Percentiles rank a stretch among this genome's conserved stretches.
These are phyloP conservation scores for Hesperia comma DNA, from an alignment of 2,888 invertebrate genomes.

Conservation along the genomic window DNA sequence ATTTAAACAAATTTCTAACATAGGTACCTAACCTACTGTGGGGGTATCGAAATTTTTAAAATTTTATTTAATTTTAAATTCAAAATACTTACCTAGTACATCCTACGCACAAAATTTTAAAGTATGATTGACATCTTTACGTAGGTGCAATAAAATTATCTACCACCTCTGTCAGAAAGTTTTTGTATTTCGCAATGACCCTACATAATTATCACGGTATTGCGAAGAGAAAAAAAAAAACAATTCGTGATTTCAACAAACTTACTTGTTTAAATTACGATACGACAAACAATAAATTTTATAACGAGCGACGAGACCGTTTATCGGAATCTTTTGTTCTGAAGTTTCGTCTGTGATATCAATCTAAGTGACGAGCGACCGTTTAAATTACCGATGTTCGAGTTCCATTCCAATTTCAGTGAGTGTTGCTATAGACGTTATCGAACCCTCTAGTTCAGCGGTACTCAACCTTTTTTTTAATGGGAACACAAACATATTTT, in stretches of 20 bases:
- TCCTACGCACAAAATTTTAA: too few species aligned
- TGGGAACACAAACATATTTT: too few species aligned
- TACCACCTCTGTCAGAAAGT: too few species aligned
- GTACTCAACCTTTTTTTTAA: too few species aligned
- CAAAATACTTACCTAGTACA: too few species aligned
- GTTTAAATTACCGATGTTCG: not conserved
- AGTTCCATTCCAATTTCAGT: not conserved
- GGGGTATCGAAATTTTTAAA: too few species aligned
- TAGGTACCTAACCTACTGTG: too few species aligned
- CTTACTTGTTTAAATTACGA: not conserved
- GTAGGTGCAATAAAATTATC: too few species aligned
- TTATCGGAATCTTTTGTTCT: slow-evolving; percentile 1
- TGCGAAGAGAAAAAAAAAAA: not conserved
- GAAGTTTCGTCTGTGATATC: not conserved
- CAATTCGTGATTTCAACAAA: not conserved
- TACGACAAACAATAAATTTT: not conserved
- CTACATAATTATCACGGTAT: not conserved
- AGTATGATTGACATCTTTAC: too few species aligned
- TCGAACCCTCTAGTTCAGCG: not conserved
- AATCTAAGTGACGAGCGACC: not conserved
- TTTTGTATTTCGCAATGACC: too few species aligned
- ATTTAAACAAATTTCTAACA: too few species aligned
- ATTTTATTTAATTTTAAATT: too few species aligned
- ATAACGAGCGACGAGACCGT: not conserved
- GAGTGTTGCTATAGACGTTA: not conserved